Conservation (phyloP, 2,888 invertebrate genomes). For the Drosophila demipolita region DNA sequence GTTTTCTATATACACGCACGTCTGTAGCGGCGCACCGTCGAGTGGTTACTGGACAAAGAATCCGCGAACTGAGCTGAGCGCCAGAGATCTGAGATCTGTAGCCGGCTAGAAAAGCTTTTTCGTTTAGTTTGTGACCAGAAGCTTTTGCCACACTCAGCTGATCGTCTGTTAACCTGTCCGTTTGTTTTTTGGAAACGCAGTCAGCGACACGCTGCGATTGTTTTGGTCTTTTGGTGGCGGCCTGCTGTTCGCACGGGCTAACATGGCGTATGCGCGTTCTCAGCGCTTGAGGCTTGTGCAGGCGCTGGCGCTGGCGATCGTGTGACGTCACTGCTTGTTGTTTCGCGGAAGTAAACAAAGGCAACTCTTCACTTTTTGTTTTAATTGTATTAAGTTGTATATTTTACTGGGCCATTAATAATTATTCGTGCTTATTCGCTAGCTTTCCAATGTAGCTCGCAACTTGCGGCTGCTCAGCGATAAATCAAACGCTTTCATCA, state of each 20-base stretch:
- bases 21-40: slow-evolving; percentile 66
- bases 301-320: slow-evolving; percentile 6
- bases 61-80: slow-evolving; percentile 22
- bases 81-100: slow-evolving; percentile 37
- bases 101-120: slow-evolving; percentile 61
- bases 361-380: slow-evolving; percentile 36
- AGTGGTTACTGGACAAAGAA: slow-evolving; percentile 71
- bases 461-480: slow-evolving; percentile 56
- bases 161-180: slow-evolving; percentile 62
- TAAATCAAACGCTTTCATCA: slow-evolving; percentile 72
- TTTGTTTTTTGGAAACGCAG: slow-evolving; percentile 31
- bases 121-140: slow-evolving; percentile 26
- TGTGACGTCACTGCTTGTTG: slow-evolving; percentile 75
- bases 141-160: slow-evolving; percentile 70
- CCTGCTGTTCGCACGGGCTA: slow-evolving; percentile 40
- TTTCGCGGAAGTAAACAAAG: slow-evolving; percentile 77
- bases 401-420: slow-evolving; percentile 13
- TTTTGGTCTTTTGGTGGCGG: slow-evolving; percentile 51
- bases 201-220: slow-evolving; percentile 66
- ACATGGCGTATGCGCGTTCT: slow-evolving; percentile 57
- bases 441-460: slow-evolving; percentile 15
- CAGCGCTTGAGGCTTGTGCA: slow-evolving; percentile 28
- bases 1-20: slow-evolving; percentile 39
- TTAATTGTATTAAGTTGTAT: slow-evolving; percentile 6
- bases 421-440: slow-evolving; percentile 25